Base-by-base conservation (phyloP, 2,797 vertebrate species). In the Chloroceryle amazona region DNA sequence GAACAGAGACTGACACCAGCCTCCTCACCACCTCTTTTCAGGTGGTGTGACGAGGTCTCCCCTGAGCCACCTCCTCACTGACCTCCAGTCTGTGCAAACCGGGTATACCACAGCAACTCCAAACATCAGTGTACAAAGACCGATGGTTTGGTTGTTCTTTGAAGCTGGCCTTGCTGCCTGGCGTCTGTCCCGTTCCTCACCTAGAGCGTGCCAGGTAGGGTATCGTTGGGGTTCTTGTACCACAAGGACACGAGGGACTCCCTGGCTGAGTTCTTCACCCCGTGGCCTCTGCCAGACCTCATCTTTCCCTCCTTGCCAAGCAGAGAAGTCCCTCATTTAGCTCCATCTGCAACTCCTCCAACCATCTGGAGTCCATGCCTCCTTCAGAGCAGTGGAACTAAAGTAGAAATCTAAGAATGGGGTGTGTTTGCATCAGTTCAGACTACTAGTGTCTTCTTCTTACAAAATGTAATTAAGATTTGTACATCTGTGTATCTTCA, bases 281-380 rank as follows among this genome's bases (percentile, higher is more conserved):
- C 3, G 1, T 0, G 0, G 61, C 58, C 42, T 78, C 66, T 90
- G 62, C n/a, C 58, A 96, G 89, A 78, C 79, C 75, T 87, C 0
- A 0, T 33, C 31, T 68, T 68, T 28, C 44, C 14, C 19, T 47
- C 39, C 42, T 79, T 72, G 55, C 39, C 52, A 57, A 85, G 67
- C 41, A 28, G 25, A 67, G 47, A 71, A 81, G 25, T 90, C 57
- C 66, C n/a, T 0, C 0, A 49, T 95, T 93, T 93, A 92, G 78
- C 57, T 90, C 28, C 37, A 88, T 89, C 73, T 93, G 63, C 93
- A 92, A 46, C 92, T 96, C 78, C 89, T 90, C 74, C 95, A 89
- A 14, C 86, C 93, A 93, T 94, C 92, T 96, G 93, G 89, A 94
- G 89, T 47, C 81, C 71, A 44, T 90, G 47, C 51, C 44, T 89